Conservation (phyloP, 2,797 vertebrate genomes). For the Sciaenops ocellatus region DNA sequence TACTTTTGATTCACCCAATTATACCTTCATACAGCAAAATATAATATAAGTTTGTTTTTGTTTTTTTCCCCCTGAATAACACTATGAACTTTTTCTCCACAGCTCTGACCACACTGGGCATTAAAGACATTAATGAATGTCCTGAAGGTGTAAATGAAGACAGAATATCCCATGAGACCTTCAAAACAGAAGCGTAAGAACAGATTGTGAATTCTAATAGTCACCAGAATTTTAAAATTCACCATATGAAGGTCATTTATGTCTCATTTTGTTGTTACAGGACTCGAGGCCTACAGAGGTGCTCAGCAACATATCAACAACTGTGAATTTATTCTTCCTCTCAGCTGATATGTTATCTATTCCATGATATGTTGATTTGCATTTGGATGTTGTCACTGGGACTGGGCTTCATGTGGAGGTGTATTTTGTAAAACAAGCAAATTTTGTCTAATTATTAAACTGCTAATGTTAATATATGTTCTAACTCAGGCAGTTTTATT, state of each 20-base stretch:
- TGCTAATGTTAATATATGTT: background rate
- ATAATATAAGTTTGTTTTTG: too few relatives aligned
- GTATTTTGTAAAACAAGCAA: background rate
- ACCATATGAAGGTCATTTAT: background rate
- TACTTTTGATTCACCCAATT: background rate
- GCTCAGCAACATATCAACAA: conserved; percentile 69
- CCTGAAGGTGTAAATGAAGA: conserved; percentile 79
- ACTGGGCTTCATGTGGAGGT: background rate
- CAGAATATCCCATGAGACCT: conserved; percentile 82
- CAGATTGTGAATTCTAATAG: background rate
- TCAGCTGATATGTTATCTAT: background rate
- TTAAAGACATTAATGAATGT: conserved; percentile 76
- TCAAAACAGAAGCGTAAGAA: conserved; percentile 84
- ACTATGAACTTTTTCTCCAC: background rate
- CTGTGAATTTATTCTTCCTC: background rate
- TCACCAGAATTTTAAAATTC: background rate
- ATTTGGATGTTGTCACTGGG: background rate
- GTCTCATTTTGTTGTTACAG: conserved; percentile 64
- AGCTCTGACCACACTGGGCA: conserved; percentile 83
- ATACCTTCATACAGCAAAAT: background rate
- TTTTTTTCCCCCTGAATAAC: background rate
- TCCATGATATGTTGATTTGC: background rate
- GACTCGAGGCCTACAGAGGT: conserved; percentile 70
- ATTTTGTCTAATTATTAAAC: conserved; percentile 5
- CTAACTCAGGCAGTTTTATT: background rate